These are phyloP conservation scores for Microtus pennsylvanicus DNA, from an alignment of 2,113 vertebrate species.

Conservation along the genomic window DNA sequence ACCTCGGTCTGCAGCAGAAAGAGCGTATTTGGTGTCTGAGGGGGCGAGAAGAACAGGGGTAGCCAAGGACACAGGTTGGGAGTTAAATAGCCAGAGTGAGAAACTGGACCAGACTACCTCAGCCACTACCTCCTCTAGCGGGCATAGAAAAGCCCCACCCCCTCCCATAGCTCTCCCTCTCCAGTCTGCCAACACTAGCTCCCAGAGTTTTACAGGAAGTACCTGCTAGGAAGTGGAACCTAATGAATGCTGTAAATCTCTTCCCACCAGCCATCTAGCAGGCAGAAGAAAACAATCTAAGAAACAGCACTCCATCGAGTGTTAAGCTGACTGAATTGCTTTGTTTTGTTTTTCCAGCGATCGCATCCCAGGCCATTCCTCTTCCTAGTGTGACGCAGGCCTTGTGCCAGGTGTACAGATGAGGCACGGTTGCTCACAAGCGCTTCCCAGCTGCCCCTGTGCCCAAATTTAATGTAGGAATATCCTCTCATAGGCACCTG, in stretches of 20 bases:
- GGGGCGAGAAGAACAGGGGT: background rate
- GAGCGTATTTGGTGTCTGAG: background rate
- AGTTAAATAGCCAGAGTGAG: background rate
- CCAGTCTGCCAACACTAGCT: background rate
- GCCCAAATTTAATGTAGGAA: background rate
- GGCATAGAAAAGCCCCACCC: no score
- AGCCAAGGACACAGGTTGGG: background rate
- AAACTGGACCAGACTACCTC: background rate
- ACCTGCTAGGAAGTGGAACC: background rate
- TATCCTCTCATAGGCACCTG: background rate
- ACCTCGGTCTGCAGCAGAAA: background rate
- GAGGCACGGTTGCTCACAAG: background rate
- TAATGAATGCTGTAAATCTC: no score
- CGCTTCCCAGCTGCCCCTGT: background rate
- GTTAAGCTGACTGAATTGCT: background rate
- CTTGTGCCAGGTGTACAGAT: background rate
- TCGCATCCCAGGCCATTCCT: background rate
- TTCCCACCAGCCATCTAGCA: background rate
- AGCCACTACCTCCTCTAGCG: background rate
- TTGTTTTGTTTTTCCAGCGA: background rate
- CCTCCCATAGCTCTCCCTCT: background rate
- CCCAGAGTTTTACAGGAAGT: background rate
- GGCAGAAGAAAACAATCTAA: background rate
- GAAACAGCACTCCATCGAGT: background rate
- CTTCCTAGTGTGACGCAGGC: background rate